A percentile compares a stretch with the other conserved stretches of the same genome.
Evolutionary conservation across 2,888 invertebrate species (phyloP).

Genomic region (Ectemnius lituratus): DNA sequence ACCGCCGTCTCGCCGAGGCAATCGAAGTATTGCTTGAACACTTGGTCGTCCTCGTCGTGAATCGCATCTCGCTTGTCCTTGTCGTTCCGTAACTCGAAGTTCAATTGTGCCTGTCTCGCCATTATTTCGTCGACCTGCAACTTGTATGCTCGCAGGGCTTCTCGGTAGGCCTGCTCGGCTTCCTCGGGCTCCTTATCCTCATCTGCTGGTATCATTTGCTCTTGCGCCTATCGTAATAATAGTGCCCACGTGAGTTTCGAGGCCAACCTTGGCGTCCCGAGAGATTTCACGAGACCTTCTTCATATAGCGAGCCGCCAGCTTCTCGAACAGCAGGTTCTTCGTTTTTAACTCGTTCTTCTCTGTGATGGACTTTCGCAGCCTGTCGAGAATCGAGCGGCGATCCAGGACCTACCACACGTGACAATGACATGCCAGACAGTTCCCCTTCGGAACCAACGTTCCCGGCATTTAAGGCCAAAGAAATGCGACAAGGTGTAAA

Average conservation of each 20-base stretch:
- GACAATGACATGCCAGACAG: constrained; percentile 12
- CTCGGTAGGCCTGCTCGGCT: constrained; percentile 50
- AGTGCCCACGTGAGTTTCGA: neutral
- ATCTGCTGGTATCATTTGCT: constrained; percentile 48
- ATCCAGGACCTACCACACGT: constrained; percentile 49
- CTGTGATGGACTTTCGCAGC: constrained; percentile 47
- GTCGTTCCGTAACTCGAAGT: constrained; percentile 38
- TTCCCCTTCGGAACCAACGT: constrained; percentile 13
- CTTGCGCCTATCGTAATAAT: constrained; percentile 22
- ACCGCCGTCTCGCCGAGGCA: constrained; percentile 51
- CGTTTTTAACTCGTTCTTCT: constrained; percentile 39
- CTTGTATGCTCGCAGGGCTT: constrained; percentile 55
- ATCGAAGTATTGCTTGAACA: constrained; percentile 42
- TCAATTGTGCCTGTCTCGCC: constrained; percentile 38
- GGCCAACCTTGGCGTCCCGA: neutral
- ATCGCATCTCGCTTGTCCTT: constrained; percentile 28
- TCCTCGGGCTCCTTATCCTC: constrained; percentile 29
- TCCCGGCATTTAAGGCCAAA: constrained; percentile 29
- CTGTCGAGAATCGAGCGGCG: constrained; percentile 53
- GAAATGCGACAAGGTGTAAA: constrained; percentile 26
- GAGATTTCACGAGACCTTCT: constrained; percentile 34
- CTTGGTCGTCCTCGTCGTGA: constrained; percentile 39
- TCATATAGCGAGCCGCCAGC: constrained; percentile 47
- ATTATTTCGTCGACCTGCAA: constrained; percentile 51
- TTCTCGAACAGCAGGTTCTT: constrained; percentile 59